Base-by-base conservation (phyloP, 2,888 invertebrate genomes). In the Lepidochrysops patricia region DNA sequence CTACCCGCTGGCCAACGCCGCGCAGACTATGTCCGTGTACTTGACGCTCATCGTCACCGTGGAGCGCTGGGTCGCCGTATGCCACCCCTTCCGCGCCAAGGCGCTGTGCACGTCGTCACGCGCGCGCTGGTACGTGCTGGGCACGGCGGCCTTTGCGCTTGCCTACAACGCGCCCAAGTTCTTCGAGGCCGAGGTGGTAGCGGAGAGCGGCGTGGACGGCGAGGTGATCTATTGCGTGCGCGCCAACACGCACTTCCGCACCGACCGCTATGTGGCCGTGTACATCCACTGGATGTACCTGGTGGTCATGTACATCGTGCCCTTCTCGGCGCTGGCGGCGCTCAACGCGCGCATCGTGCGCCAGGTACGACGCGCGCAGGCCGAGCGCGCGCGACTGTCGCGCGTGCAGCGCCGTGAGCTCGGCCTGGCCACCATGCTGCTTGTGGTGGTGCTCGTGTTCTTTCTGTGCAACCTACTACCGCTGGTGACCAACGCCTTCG, bases 271-370 rank as follows among this genome's bases (percentile, higher is more conserved):
- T 86, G 93, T 95, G 62, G 92, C 93, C 37, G 91, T 98, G 48
- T 99, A 98, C 86, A 96, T 97, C 65, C 95, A 97, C 77, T 98
- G 98, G 95, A 91, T 97, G 86, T 98, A 98, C 84, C 92, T 98
- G 72, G 91, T 98, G 65, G 94, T 98, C 71, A 96, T 98, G 92
- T 98, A 98, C 82, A 92, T 97, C 70, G 92, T 98, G 70, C 99
- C 99, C 2, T 97, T 99, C 80, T 90, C 94, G 60, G 93, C 95
- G 64, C 91, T 98, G 69, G 96, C 97, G 54, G 93, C 96, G 64
- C 93, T 98, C 72, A 99, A 99, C 87, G 92, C 94, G 61, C 94
- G 96, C 78, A 98, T 99, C 74, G 97, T 97, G 84, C 90, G 92
- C 68, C 96, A 97, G 89, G 97, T 98, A 66, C 92, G 96, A 65